Evolutionary conservation across 2,888 invertebrate genomes (phyloP).

Genomic region (Eupeodes luniger): DNA sequence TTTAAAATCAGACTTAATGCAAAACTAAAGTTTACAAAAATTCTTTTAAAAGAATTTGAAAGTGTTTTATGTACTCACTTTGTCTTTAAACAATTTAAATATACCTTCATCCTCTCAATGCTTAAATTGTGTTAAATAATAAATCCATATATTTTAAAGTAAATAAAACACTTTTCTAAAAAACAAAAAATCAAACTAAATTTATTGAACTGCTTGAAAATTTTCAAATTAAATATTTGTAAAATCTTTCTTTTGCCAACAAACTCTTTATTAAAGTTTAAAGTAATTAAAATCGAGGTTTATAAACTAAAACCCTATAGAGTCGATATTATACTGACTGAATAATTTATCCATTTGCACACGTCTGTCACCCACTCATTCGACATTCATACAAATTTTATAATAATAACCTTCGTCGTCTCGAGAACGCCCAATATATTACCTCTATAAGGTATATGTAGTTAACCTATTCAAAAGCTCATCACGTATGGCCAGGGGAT

Average conservation of each 20-base stretch:
- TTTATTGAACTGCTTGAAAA: neutral
- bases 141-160: too few species aligned
- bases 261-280: constrained; percentile 11
- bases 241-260: neutral
- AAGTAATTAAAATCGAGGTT: constrained; percentile 13
- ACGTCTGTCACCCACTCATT: constrained; percentile 10
- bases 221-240: neutral
- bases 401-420: constrained; percentile 31
- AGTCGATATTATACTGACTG: neutral
- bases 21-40: too few species aligned
- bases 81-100: too few species aligned
- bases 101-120: too few species aligned
- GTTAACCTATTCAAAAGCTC: constrained; percentile 49
- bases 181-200: too few species aligned
- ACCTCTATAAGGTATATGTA: neutral
- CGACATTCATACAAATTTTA: neutral
- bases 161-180: too few species aligned
- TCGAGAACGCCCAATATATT: constrained; percentile 6
- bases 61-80: too few species aligned
- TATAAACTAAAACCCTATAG: constrained; percentile 8
- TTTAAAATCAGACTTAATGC: too few species aligned
- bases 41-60: too few species aligned
- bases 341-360: constrained; percentile 23
- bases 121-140: too few species aligned
- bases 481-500: constrained; percentile 56